Evolutionary conservation across 1,140 invertebrate genomes (phyloP), one percentile per base, ranked within the genome.

Genomic region (Penaeus chinensis): DNA sequence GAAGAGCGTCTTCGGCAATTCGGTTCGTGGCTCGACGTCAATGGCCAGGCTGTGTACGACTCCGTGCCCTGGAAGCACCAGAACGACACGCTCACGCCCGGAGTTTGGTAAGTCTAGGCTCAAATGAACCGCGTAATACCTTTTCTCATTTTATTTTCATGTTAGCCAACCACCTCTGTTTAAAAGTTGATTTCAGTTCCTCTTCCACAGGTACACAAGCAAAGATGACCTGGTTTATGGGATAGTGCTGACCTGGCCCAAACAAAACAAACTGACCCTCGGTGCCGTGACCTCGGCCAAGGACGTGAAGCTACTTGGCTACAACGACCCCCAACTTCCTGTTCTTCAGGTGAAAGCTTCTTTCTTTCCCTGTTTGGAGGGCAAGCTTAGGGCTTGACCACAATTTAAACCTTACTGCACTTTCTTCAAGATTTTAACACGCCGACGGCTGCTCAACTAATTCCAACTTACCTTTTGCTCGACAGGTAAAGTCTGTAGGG

Each of bases 11-110:
- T 99, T 0, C 91, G 93, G 3, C 92, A 94, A 90, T 90, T 93
- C 92, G 91, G 93, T 8, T 32, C 69, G 11, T 74, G 69, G 69
- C 69, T 74, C 24, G 69, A 37, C 18, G 92, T 96, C 2, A 99
- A 99, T 91, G 97, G 97, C 5, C 96, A 98, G 92, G 96, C 96
- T 0, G 97, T 99, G 91, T 99, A 97, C 91, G 93, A 93, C 27
- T 95, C 95, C 0, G 94, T 92, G 60, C 96, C 69, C 37, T 74
- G 69, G 69, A 37, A 18, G 7, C 69, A 97, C 0, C 98, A 96
- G 95, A 93, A 74, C 37, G 69, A 74, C 69, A 32, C 69, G 0
- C 24, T 74, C 24, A 74, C 69, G 24, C 69, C 69, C 24, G 69
- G n/a, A 24, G 69, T 74, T 27, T 74, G 69, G 69, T 74, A 2